Base-by-base conservation (phyloP, 2,113 vertebrate species). In the Nothoprocta perdicaria region DNA sequence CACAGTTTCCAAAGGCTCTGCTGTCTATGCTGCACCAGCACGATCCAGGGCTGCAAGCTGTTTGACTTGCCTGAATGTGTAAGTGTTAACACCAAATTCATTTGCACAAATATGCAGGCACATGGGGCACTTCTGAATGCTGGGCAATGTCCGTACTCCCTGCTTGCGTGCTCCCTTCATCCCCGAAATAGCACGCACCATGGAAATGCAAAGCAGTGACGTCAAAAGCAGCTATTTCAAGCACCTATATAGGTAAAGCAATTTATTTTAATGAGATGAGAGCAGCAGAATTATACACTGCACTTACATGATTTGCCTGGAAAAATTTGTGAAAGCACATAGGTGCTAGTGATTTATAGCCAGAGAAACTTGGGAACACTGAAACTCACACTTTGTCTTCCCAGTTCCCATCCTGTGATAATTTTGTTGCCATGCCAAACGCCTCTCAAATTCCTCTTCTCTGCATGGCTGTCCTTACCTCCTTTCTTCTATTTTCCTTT, bases 41-140 rank as follows among this genome's bases (percentile, higher is more conserved):
- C 40, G 27, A 33, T 18, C 11, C 79, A 8, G 33, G 41, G 35
- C 18, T 31, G 35, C 19, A 86, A 80, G 17, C 6, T 0, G 0
- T 80, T 80, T 81, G 48, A 71, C 29, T 77, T 33, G 23, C 27
- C 19, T 65, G 66, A 80, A 33, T 2, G 12, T 1, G 60, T 55
- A 84, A 52, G 14, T 27, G 10, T 26, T 27, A 69, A 3, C 12
- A 22, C 31, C 21, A 26, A 77, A 41, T 69, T 61, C 45, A 58
- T 73, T 81, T 62, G 31, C 26, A 63, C 14, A 86, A 88, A 73
- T 7, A 27, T 13, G 29, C 5, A 10, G 41, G 10, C 63, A 61
- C 48, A 33, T 17, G 43, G 40, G 21, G 8, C 17, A 68, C 9
- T 35, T 79, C 63, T 15, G 33, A 58, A 63, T 46, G 5, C 5